Evolutionary conservation across 2,113 vertebrate genomes (phyloP).

Genomic region (Corydoras sp.): DNA sequence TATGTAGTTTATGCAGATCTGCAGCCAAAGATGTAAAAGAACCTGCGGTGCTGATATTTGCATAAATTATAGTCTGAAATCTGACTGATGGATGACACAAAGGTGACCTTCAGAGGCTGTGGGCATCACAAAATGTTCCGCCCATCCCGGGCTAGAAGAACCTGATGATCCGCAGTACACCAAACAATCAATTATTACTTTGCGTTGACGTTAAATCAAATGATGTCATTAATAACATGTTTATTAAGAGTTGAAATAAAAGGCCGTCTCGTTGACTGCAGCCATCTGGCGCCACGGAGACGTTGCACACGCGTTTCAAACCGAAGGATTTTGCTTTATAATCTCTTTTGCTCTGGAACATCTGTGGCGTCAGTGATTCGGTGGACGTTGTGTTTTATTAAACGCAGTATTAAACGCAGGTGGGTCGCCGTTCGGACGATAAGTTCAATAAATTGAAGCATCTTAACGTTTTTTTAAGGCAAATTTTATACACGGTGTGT

Average conservation of each 20-base stretch:
- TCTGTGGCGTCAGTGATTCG: neutral
- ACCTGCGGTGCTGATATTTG: too few species aligned
- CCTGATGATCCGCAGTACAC: too few species aligned
- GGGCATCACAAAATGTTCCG: constrained; percentile 22
- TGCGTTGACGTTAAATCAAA: too few species aligned
- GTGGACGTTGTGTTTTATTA: too few species aligned
- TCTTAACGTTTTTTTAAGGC: too few species aligned
- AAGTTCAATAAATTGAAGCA: too few species aligned
- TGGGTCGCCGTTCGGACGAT: too few species aligned
- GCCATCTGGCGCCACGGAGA: constrained; percentile 42
- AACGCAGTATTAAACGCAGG: too few species aligned
- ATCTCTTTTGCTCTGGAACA: constrained; percentile 15
- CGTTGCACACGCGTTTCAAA: constrained; percentile 14
- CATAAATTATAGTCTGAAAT: too few species aligned
- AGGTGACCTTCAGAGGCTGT: constrained; percentile 34
- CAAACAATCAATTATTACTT: too few species aligned
- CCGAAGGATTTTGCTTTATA: constrained; percentile 24
- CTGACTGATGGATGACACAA: neutral
- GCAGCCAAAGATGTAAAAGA: too few species aligned
- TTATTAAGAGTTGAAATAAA: neutral
- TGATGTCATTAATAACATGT: neutral
- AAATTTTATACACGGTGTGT: neutral
- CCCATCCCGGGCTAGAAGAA: constrained; percentile 10
- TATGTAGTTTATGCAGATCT: too few species aligned
- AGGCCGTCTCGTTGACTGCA: constrained; percentile 16